Conservation (phyloP, 1,140 invertebrate genomes). For the Drosophila nannoptera region DNA sequence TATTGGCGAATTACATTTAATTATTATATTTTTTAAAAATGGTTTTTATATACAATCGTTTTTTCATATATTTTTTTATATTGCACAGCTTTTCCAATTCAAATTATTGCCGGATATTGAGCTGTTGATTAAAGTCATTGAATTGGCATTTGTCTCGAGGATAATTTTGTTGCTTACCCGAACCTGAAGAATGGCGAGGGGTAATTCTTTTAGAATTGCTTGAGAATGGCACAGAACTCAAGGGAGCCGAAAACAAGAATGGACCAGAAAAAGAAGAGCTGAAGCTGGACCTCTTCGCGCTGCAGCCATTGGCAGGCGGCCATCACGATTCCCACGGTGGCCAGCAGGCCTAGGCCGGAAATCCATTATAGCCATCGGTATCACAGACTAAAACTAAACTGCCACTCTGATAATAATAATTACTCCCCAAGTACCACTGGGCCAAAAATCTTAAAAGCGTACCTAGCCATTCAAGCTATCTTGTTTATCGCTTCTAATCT, state of each 20-base stretch:
- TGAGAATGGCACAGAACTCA: constrained; percentile 8
- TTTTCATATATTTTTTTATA: constrained; percentile 41
- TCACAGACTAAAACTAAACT: constrained; percentile 92
- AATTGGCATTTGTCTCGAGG: neutral
- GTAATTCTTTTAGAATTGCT: constrained; percentile 76
- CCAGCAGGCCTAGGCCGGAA: constrained; percentile 68
- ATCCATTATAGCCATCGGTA: constrained; percentile 87
- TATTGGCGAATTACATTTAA: constrained; percentile 62
- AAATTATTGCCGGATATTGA: constrained; percentile 34
- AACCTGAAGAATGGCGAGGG: constrained; percentile 43
- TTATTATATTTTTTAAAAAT: constrained; percentile 16
- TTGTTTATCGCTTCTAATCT: neutral
- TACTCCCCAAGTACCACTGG: constrained; percentile 79
- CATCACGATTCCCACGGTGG: constrained; percentile 50
- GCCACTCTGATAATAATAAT: constrained; percentile 89
- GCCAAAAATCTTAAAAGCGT: neutral
- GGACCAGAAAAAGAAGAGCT: constrained; percentile 33
- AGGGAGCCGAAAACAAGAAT: constrained; percentile 4
- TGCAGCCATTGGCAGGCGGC: constrained; percentile 55
- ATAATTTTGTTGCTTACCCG: neutral
- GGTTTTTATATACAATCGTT: constrained; percentile 67
- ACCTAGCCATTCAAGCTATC: neutral
- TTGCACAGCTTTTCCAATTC: constrained; percentile 63
- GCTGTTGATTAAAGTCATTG: constrained; percentile 34
- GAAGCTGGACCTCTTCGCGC: constrained; percentile 38